Percentiles rank a stretch among this genome's conserved stretches.
Evolutionary conservation across 2,888 invertebrate genomes (phyloP).

Genomic region (Epirrhoe tristata): DNA sequence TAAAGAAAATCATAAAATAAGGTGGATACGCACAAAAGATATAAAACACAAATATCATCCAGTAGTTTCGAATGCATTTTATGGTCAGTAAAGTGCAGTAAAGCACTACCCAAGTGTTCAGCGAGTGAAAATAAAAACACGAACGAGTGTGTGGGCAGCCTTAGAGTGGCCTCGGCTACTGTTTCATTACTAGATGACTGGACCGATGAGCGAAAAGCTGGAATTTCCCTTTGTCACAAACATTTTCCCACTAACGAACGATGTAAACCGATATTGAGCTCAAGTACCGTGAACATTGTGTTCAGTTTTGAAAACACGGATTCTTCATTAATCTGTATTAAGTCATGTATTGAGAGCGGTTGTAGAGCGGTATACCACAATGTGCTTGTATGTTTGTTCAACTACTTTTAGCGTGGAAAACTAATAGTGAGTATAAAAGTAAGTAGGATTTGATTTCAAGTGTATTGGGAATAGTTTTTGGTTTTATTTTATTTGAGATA

Average conservation of each 20-base stretch:
- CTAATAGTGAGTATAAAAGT: neutral
- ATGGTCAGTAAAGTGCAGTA: constrained; percentile 56
- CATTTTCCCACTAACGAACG: constrained; percentile 53
- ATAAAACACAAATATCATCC: constrained; percentile 49
- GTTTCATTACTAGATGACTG: constrained; percentile 79
- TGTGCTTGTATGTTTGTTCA: constrained; percentile 12
- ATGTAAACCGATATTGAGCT: constrained; percentile 35
- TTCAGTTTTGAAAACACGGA: constrained; percentile 31
- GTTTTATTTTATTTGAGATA: neutral
- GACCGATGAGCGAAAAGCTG: constrained; percentile 64
- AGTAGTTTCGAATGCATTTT: constrained; percentile 56
- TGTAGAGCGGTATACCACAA: neutral
- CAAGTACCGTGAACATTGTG: constrained; percentile 31
- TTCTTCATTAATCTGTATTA: constrained; percentile 35
- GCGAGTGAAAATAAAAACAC: constrained; percentile 65
- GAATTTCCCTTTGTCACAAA: constrained; percentile 71
- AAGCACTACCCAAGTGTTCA: constrained; percentile 60
- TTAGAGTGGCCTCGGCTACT: constrained; percentile 57
- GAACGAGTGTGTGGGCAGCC: constrained; percentile 52
- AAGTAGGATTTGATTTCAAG: neutral
- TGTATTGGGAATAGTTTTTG: neutral
- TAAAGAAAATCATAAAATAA: constrained; percentile 44
- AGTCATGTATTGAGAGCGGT: constrained; percentile 24
- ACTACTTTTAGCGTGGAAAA: neutral
- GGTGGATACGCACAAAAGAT: constrained; percentile 42